Evolutionary conservation across 2,113 vertebrate species (phyloP).

Genomic region (Grammomys dolichurus): DNA sequence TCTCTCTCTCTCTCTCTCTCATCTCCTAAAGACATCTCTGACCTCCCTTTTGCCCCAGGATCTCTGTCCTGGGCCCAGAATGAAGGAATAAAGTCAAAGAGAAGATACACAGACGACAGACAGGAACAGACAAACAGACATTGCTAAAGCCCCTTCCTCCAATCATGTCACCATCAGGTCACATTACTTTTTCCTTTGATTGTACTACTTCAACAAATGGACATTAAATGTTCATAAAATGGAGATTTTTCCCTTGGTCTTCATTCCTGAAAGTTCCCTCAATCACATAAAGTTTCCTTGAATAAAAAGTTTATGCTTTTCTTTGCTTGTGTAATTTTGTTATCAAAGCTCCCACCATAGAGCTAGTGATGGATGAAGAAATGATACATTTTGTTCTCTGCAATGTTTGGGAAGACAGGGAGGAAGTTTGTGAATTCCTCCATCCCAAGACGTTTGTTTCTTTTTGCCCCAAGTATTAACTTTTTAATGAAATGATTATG

Average conservation of each 20-base stretch:
- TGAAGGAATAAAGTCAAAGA: neutral
- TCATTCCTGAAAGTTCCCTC: neutral
- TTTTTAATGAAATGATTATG: neutral
- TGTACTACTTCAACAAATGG: neutral
- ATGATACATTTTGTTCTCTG: neutral
- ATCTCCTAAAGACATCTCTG: neutral
- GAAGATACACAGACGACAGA: neutral
- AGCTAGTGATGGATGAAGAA: neutral
- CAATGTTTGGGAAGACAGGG: neutral
- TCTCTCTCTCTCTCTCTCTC: neutral
- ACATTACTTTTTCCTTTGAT: neutral
- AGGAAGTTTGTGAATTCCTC: neutral
- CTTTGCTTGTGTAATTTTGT: neutral
- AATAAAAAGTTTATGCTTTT: neutral
- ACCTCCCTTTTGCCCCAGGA: no score
- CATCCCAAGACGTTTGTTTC: neutral
- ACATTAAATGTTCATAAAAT: neutral
- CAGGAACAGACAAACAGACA: neutral
- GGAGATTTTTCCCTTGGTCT: neutral
- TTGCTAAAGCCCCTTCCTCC: neutral
- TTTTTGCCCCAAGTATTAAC: neutral
- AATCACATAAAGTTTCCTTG: neutral
- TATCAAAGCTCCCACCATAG: neutral
- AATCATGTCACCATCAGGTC: neutral
- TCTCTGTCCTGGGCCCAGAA: neutral